Percentiles rank a stretch among this genome's conserved stretches.
Conservation (phyloP, 2,113 vertebrate genomes). For the Alligator mississippiensis region DNA sequence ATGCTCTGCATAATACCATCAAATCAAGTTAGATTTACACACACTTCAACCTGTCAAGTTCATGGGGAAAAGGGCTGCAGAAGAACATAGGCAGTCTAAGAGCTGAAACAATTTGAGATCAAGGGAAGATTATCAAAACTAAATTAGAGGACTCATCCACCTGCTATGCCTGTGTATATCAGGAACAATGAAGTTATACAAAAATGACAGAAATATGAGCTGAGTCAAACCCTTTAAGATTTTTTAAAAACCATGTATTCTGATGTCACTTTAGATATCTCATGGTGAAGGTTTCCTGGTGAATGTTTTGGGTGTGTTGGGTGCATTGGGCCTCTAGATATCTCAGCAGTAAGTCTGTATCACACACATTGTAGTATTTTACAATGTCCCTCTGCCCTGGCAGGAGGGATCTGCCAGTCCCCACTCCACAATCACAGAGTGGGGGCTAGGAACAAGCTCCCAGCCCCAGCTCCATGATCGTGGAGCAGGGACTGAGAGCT, state of each 20-base stretch:
- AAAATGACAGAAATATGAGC: not conserved
- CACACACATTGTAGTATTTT: not conserved
- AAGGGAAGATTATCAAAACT: not conserved
- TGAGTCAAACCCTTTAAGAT: not conserved
- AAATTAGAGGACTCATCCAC: not conserved
- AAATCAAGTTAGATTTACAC: not conserved
- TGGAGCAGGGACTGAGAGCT: too few relatives aligned
- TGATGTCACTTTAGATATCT: slow-evolving; percentile 15
- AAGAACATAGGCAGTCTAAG: not conserved
- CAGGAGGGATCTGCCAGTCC: too few relatives aligned
- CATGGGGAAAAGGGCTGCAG: not conserved
- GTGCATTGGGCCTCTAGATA: slow-evolving; percentile 29
- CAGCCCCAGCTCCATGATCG: too few relatives aligned
- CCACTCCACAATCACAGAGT: too few relatives aligned
- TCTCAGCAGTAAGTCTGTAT: not conserved
- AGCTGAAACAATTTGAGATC: not conserved
- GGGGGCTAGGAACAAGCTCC: too few relatives aligned
- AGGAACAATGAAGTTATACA: not conserved
- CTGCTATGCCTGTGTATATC: not conserved
- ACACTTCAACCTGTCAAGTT: not conserved
- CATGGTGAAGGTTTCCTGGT: not conserved
- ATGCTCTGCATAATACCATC: not conserved
- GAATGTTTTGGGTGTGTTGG: not conserved
- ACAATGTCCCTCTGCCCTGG: too few relatives aligned
- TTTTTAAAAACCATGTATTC: not conserved